A percentile compares a stretch with the other conserved stretches of the same genome.
Evolutionary conservation across 2,888 invertebrate genomes (phyloP).

Genomic region (Drosophila longiperda): DNA sequence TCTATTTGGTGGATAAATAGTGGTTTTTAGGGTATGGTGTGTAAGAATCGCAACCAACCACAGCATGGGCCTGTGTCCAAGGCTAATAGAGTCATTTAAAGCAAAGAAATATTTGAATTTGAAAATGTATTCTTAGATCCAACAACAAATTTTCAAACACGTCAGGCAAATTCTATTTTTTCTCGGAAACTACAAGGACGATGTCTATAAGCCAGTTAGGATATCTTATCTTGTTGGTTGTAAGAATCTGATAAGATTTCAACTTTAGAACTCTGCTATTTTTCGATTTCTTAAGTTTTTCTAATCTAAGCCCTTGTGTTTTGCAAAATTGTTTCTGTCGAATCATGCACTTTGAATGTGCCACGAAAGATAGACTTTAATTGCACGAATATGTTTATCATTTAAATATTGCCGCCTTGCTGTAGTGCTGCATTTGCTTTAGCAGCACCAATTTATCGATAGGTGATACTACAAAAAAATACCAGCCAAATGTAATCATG

Average conservation of each 20-base stretch:
- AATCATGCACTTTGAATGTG: background rate
- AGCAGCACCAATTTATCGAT: background rate
- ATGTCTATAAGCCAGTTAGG: background rate
- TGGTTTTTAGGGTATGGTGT: no score
- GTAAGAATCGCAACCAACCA: background rate
- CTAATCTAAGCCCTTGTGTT: background rate
- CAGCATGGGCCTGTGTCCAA: background rate
- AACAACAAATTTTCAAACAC: background rate
- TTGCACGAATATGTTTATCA: background rate
- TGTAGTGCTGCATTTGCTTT: slow-evolving; percentile 1
- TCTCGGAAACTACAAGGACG: background rate
- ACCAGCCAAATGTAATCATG: background rate
- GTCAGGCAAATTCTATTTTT: background rate
- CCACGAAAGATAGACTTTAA: background rate
- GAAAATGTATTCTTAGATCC: no score
- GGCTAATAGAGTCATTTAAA: background rate
- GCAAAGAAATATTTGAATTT: no score
- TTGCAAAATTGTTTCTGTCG: background rate
- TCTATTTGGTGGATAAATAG: background rate
- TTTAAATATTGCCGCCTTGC: slow-evolving; percentile 20
- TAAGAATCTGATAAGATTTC: background rate
- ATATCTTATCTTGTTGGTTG: background rate
- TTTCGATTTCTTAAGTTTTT: background rate
- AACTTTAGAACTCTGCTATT: background rate
- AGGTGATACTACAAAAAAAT: slow-evolving; percentile 9